Percentiles rank a stretch among this genome's conserved stretches.
These are phyloP conservation scores for Euura saliciscinereae DNA, from an alignment of 1,140 invertebrate genomes.

Conservation along the genomic window DNA sequence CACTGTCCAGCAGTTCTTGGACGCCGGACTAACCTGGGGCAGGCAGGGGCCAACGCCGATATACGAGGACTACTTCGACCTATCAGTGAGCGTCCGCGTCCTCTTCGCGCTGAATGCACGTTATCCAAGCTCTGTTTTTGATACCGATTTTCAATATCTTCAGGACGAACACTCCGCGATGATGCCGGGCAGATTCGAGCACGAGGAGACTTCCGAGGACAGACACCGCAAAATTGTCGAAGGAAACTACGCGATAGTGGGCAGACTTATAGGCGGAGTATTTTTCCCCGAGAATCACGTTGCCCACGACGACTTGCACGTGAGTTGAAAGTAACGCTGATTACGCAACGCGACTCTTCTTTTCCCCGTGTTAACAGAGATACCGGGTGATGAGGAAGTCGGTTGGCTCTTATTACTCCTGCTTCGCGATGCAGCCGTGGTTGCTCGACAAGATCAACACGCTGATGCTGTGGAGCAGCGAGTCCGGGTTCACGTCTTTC, in stretches of 20 bases:
- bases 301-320: constrained; percentile 31
- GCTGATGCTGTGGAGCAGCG: constrained; percentile 39
- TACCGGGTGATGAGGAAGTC: constrained; percentile 43
- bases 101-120: not conserved
- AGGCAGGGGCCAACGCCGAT: constrained; percentile 29
- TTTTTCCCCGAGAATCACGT: constrained; percentile 43
- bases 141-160: constrained; percentile 6
- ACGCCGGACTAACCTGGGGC: constrained; percentile 47
- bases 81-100: constrained; percentile 27
- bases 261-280: constrained; percentile 31
- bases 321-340: constrained; percentile 20
- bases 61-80: constrained; percentile 39
- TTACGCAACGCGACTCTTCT: too few relatives aligned
- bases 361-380: constrained; percentile 24
- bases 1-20: constrained; percentile 43
- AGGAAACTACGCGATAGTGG: constrained; percentile 39
- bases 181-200: constrained; percentile 30
- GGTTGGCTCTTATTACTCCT: constrained; percentile 34
- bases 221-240: constrained; percentile 23
- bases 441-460: constrained; percentile 39
- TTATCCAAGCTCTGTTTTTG: not conserved
- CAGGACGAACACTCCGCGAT: constrained; percentile 37
- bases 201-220: constrained; percentile 17
- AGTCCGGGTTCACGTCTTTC: constrained; percentile 39
- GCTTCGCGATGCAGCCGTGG: constrained; percentile 48